A percentile compares a stretch with the other conserved stretches of the same genome.
These are phyloP conservation scores for Aethina tumida DNA, from an alignment of 1,140 invertebrate species.

Conservation along the genomic window DNA sequence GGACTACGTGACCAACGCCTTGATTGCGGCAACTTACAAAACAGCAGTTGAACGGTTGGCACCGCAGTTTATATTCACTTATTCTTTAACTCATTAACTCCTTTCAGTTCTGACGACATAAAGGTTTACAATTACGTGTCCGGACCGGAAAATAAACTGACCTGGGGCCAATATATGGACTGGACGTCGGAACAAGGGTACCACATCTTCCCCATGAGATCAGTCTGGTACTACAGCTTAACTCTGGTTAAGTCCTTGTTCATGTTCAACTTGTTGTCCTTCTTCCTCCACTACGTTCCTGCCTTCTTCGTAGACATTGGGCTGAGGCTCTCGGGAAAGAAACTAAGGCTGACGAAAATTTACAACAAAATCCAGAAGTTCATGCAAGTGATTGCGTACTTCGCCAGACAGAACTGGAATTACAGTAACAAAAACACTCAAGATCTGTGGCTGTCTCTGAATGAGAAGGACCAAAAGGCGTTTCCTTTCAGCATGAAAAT, in stretches of 20 bases:
- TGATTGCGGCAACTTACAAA: constrained; percentile 54
- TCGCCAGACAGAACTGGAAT: constrained; percentile 58
- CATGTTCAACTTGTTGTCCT: neutral
- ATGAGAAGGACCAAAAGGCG: constrained; percentile 43
- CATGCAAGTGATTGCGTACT: constrained; percentile 57
- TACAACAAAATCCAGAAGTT: constrained; percentile 69
- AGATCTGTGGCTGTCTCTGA: constrained; percentile 45
- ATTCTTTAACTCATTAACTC: too few relatives aligned
- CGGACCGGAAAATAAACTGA: constrained; percentile 53
- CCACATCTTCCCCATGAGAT: too few relatives aligned
- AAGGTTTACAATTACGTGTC: constrained; percentile 65
- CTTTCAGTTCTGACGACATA: too few relatives aligned
- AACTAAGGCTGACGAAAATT: constrained; percentile 55
- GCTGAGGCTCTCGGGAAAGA: constrained; percentile 42
- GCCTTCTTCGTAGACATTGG: constrained; percentile 47
- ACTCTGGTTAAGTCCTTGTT: neutral
- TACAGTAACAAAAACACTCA: constrained; percentile 58
- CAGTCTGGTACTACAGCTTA: constrained; percentile 2
- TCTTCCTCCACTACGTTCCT: constrained; percentile 41
- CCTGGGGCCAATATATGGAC: constrained; percentile 50
- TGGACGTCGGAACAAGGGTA: too few relatives aligned
- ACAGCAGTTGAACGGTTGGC: too few relatives aligned
- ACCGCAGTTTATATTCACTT: too few relatives aligned
- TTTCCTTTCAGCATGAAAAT: constrained; percentile 61
- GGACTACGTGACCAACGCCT: constrained; percentile 57